Evolutionary conservation across 2,888 invertebrate genomes (phyloP).

Genomic region (Eristalis arbustorum): DNA sequence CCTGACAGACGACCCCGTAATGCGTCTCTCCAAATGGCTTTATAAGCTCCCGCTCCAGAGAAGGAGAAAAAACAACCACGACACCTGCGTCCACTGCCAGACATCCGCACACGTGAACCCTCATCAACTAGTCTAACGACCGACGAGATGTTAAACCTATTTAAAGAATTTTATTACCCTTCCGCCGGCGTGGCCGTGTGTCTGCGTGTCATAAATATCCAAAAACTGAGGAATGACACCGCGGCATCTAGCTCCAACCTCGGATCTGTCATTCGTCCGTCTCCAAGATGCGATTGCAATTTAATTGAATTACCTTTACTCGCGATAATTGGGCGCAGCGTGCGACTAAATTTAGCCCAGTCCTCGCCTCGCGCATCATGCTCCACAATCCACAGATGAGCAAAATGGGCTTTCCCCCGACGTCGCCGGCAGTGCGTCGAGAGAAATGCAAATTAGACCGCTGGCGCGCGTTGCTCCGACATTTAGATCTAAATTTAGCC

Average conservation of each 20-base stretch:
- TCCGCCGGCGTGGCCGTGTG: background rate
- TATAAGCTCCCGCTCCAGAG: background rate
- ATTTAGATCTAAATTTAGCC: conserved; percentile 52
- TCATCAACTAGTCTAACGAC: background rate
- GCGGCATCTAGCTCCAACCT: background rate
- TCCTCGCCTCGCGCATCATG: background rate
- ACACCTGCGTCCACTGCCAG: background rate
- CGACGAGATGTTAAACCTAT: background rate
- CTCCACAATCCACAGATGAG: background rate
- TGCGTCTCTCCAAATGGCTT: background rate
- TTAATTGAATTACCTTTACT: conserved; percentile 44
- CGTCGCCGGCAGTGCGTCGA: conserved; percentile 8
- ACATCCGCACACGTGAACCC: background rate
- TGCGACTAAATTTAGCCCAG: conserved; percentile 39
- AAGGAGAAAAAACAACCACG: background rate
- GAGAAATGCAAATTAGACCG: conserved; percentile 32
- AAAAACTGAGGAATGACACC: background rate
- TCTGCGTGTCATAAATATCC: background rate
- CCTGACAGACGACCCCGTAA: background rate
- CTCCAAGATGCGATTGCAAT: conserved; percentile 32
- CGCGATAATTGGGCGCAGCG: conserved; percentile 43
- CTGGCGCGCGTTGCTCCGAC: background rate
- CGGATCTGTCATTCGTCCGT: conserved; percentile 21
- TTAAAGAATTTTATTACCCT: background rate
- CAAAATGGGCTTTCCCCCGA: background rate